A percentile compares a stretch with the other conserved stretches of the same genome.
Evolutionary conservation across 2,113 vertebrate genomes (phyloP).

Genomic region (Morone saxatilis): DNA sequence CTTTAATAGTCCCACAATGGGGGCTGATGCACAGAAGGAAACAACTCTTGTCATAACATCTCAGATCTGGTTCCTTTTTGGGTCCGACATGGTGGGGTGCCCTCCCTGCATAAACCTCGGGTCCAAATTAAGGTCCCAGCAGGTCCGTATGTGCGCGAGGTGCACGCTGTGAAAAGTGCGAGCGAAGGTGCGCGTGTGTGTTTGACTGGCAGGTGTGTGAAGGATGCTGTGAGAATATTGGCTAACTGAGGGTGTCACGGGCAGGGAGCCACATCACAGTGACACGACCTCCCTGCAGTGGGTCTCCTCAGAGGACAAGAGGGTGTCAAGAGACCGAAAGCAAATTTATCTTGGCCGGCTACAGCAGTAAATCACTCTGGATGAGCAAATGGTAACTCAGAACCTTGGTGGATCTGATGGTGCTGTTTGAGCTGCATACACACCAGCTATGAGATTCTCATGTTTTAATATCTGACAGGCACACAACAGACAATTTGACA

Average conservation of each 20-base stretch:
- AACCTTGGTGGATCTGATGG: neutral
- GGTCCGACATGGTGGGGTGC: neutral
- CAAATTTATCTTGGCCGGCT: slow-evolving; percentile 33
- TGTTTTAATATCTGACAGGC: neutral
- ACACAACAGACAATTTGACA: neutral
- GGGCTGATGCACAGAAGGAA: too few relatives aligned
- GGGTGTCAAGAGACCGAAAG: slow-evolving; percentile 57
- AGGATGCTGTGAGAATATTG: slow-evolving; percentile 38
- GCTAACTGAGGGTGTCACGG: slow-evolving; percentile 51
- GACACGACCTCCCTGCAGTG: slow-evolving; percentile 56
- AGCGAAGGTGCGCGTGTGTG: slow-evolving; percentile 38
- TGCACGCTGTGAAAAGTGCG: slow-evolving; percentile 47
- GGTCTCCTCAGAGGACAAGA: slow-evolving; percentile 46
- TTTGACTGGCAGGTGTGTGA: slow-evolving; percentile 70
- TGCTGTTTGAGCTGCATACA: neutral
- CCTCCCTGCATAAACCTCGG: neutral
- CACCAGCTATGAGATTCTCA: neutral
- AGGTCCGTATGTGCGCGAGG: slow-evolving; percentile 63
- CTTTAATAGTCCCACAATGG: too few relatives aligned
- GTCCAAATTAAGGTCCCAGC: slow-evolving; percentile 79
- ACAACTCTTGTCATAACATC: neutral
- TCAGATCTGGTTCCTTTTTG: neutral
- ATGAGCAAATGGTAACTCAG: neutral
- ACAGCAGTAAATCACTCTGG: too few relatives aligned
- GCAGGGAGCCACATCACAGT: slow-evolving; percentile 57